Percentiles rank a stretch among this genome's conserved stretches.
Evolutionary conservation across 2,888 invertebrate genomes (phyloP).

Genomic region (Choristoneura rosaceana): DNA sequence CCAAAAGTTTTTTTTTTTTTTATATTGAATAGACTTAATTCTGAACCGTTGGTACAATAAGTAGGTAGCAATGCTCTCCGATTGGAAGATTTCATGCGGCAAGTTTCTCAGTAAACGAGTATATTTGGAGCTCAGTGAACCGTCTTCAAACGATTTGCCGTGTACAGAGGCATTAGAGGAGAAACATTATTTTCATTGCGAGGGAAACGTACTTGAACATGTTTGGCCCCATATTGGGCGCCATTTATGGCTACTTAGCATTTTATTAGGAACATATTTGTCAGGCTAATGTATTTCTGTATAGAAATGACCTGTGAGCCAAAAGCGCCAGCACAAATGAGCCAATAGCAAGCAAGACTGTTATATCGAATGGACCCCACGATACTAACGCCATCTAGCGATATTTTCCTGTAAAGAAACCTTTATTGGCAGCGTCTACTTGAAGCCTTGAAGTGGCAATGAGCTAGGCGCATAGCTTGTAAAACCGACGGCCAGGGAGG

Average conservation of each 20-base stretch:
- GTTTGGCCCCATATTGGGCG: slow-evolving; percentile 34
- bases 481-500: too few species aligned
- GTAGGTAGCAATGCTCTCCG: neutral
- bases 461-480: too few species aligned
- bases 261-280: too few species aligned
- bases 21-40: neutral
- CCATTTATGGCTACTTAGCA: neutral
- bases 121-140: slow-evolving; percentile 26
- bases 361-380: too few species aligned
- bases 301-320: too few species aligned
- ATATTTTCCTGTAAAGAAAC: too few species aligned
- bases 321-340: too few species aligned
- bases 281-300: too few species aligned
- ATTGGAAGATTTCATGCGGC: slow-evolving; percentile 14
- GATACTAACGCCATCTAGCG: too few species aligned
- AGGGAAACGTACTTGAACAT: slow-evolving; percentile 14
- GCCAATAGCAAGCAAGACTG: too few species aligned
- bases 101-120: slow-evolving; percentile 22
- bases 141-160: slow-evolving; percentile 36
- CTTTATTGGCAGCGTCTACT: too few species aligned
- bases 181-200: slow-evolving; percentile 30
- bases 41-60: neutral
- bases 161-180: slow-evolving; percentile 12
- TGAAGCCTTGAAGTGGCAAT: too few species aligned
- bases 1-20: neutral